Evolutionary conservation across 2,888 invertebrate species (phyloP).

Genomic region (Tetragonisca angustula): DNA sequence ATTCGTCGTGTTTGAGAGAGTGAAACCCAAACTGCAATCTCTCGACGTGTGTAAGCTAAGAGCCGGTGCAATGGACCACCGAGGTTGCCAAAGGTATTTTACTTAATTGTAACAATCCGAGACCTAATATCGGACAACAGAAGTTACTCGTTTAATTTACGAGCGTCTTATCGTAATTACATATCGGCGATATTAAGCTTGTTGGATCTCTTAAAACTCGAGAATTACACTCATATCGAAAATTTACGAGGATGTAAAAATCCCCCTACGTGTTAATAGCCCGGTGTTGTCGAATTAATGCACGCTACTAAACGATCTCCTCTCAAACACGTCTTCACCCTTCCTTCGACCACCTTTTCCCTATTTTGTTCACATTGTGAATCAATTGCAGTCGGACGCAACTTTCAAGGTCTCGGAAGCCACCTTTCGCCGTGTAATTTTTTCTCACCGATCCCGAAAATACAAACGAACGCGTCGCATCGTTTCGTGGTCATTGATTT

Average conservation of each 20-base stretch:
- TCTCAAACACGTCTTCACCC: not conserved
- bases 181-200: constrained; percentile 33
- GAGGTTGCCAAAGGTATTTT: constrained; percentile 2
- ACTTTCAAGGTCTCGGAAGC: too few relatives aligned
- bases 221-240: constrained; percentile 36
- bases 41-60: not conserved
- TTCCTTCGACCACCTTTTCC: too few relatives aligned
- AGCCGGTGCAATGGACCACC: not conserved
- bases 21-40: not conserved
- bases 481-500: too few relatives aligned
- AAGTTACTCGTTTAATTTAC: constrained; percentile 44
- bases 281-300: constrained; percentile 42
- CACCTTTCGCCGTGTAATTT: not conserved
- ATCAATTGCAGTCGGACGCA: too few relatives aligned
- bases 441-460: not conserved
- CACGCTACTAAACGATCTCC: constrained; percentile 7
- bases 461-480: too few relatives aligned
- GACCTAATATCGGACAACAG: constrained; percentile 13
- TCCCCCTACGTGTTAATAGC: constrained; percentile 36
- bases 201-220: constrained; percentile 10
- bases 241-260: constrained; percentile 54
- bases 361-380: not conserved
- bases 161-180: constrained; percentile 41
- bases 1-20: not conserved
- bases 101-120: constrained; percentile 47